A percentile compares a stretch with the other conserved stretches of the same genome.
Evolutionary conservation across 2,888 invertebrate species (phyloP).

Genomic region (Mimumesa dahlbomi): DNA sequence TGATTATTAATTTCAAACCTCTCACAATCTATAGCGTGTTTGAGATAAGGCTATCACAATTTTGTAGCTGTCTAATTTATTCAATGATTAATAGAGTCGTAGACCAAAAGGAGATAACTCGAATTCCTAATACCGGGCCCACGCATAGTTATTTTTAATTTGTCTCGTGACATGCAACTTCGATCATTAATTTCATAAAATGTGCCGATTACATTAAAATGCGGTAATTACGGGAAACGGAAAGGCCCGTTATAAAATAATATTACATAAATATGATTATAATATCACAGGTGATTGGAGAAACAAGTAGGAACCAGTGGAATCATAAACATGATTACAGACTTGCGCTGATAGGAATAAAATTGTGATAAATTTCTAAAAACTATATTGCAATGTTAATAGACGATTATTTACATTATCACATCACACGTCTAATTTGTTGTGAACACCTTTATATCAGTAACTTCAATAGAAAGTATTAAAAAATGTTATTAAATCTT

Average conservation of each 20-base stretch:
- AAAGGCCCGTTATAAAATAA: background rate
- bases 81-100: constrained; percentile 55
- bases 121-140: constrained; percentile 42
- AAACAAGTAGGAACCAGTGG: too few relatives aligned
- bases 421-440: too few relatives aligned
- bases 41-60: constrained; percentile 56
- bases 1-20: constrained; percentile 60
- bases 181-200: constrained; percentile 37
- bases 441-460: too few relatives aligned
- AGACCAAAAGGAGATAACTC: constrained; percentile 28
- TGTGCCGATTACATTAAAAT: constrained; percentile 2
- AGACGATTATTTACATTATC: too few relatives aligned
- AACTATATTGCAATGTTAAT: too few relatives aligned
- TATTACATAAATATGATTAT: too few relatives aligned
- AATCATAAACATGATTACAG: too few relatives aligned
- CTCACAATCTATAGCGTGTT: constrained; percentile 36
- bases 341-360: too few relatives aligned
- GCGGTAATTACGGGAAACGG: constrained; percentile 1
- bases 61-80: constrained; percentile 60
- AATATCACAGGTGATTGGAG: too few relatives aligned
- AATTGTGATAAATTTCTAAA: too few relatives aligned
- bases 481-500: too few relatives aligned
- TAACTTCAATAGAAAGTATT: too few relatives aligned
- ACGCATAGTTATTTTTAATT: constrained; percentile 43
- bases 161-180: constrained; percentile 23